These are phyloP conservation scores for Drosophila merina DNA, from an alignment of 2,888 invertebrate genomes.

Conservation along the genomic window DNA sequence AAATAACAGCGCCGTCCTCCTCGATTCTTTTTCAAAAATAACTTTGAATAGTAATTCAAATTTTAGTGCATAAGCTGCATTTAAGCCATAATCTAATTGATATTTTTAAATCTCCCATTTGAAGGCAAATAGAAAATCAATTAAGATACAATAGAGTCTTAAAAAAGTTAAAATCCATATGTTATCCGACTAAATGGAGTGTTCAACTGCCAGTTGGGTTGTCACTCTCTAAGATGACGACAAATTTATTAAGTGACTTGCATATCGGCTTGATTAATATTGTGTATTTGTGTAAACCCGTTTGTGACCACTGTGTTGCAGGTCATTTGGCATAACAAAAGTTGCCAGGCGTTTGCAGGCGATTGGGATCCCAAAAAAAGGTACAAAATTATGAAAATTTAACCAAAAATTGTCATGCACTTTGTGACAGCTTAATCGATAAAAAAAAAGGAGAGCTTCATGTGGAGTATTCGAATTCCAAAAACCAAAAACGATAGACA, in stretches of 20 bases:
- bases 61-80: not conserved
- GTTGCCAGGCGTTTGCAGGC: slow-evolving; percentile 14
- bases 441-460: slow-evolving; percentile 30
- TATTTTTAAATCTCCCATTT: not conserved
- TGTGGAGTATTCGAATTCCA: slow-evolving; percentile 10
- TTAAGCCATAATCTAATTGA: not conserved
- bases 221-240: not conserved
- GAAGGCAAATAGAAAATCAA: not conserved
- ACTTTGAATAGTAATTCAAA: too few species aligned
- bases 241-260: slow-evolving; percentile 8
- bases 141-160: not conserved
- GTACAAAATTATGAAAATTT: slow-evolving; percentile 9
- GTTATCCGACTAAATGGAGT: not conserved
- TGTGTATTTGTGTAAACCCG: not conserved
- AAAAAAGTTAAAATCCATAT: not conserved
- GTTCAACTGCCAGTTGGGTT: not conserved
- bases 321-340: slow-evolving; percentile 30
- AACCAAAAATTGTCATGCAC: slow-evolving; percentile 36
- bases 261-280: slow-evolving; percentile 13
- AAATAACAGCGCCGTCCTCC: too few species aligned
- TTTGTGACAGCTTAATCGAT: slow-evolving; percentile 75
- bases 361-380: slow-evolving; percentile 15
- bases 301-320: slow-evolving; percentile 25
- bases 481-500: slow-evolving; percentile 8
- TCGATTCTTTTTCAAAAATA: too few species aligned